Evolutionary conservation across 2,797 vertebrate genomes (phyloP).

Genomic region (Simalia tracyae): DNA sequence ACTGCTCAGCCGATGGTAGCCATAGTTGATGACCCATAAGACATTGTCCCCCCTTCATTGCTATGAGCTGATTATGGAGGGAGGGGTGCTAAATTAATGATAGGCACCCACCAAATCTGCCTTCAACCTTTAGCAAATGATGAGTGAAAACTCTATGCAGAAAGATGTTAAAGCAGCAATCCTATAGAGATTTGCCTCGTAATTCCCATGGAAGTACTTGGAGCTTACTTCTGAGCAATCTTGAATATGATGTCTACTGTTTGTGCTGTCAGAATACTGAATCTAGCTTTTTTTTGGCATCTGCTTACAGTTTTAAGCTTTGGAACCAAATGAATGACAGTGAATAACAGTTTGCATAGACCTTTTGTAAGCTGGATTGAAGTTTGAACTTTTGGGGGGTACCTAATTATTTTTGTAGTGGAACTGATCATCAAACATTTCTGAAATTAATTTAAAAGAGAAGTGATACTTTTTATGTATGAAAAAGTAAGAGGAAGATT

Average conservation of each 20-base stretch:
- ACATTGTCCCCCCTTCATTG: neutral
- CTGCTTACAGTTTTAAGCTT: neutral
- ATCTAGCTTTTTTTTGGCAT: neutral
- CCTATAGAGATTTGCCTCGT: neutral
- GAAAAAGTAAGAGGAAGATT: slow-evolving; percentile 28
- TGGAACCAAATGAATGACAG: neutral
- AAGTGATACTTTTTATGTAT: slow-evolving; percentile 17
- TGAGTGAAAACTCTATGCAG: neutral
- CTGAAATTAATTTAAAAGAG: slow-evolving; percentile 24
- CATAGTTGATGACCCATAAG: neutral
- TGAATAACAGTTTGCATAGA: slow-evolving; percentile 14
- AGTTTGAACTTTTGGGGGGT: slow-evolving; percentile 25
- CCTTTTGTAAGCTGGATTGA: slow-evolving; percentile 28
- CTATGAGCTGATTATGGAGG: neutral
- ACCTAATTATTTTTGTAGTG: slow-evolving; percentile 47
- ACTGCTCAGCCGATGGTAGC: neutral
- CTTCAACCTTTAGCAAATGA: neutral
- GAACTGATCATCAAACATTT: slow-evolving; percentile 20
- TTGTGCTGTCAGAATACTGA: neutral
- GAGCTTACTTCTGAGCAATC: neutral
- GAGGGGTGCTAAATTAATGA: neutral
- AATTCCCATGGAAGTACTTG: neutral
- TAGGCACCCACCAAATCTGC: neutral
- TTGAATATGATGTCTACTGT: neutral
- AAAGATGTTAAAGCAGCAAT: neutral